Percentiles rank a stretch among this genome's conserved stretches.
phyloP scores from a whole-genome alignment of 2,797 vertebrate genomes.

The Dicrostonyx torquatus region DNA sequence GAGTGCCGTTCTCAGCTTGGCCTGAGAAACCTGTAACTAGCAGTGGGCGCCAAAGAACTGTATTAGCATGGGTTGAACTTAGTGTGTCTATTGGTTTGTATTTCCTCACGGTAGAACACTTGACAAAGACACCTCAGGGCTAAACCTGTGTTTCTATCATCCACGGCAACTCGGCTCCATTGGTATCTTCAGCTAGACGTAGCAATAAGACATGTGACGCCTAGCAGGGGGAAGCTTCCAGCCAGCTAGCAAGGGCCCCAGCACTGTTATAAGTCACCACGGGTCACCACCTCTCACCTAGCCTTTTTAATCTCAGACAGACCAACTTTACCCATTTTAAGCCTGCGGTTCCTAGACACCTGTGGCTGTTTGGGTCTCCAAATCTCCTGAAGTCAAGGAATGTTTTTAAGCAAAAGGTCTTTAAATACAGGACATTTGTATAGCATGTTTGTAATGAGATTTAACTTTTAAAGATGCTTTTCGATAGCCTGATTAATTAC shows the following conservation, averaged over 20 bases:
- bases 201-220: background rate
- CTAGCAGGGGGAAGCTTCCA: fast-evolving
- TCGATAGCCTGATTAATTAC: background rate
- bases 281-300: background rate
- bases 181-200: background rate
- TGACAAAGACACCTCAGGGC: background rate
- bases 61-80: background rate
- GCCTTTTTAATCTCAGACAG: background rate
- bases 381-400: background rate
- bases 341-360: background rate
- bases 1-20: background rate
- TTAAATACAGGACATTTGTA: background rate
- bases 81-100: background rate
- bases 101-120: background rate
- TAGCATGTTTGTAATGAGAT: background rate
- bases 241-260: fast-evolving
- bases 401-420: background rate
- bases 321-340: background rate
- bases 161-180: background rate
- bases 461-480: conserved; percentile 31
- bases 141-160: background rate
- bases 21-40: background rate
- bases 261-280: background rate
- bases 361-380: background rate
- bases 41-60: fast-evolving